A percentile compares a stretch with the other conserved stretches of the same genome.
Conservation (phyloP, 1,140 invertebrate genomes). For the Mactra quadrangularis region DNA sequence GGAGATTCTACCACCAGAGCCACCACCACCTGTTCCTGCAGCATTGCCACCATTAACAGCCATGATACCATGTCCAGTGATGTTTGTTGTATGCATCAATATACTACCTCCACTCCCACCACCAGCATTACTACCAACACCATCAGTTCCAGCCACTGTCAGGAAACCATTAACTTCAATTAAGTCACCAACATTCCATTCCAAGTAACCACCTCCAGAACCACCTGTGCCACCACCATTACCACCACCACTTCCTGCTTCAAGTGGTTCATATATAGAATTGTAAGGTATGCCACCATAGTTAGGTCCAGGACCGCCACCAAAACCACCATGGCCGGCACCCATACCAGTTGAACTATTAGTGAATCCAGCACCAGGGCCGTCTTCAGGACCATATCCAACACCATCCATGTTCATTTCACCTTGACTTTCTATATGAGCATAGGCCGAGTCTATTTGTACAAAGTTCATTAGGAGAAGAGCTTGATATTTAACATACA, state of each 20-base stretch:
- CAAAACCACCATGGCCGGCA: slow-evolving; percentile 76
- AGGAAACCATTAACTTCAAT: slow-evolving; percentile 75
- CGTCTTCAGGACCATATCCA: slow-evolving; percentile 65
- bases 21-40: slow-evolving; percentile 71
- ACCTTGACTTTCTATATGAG: slow-evolving; percentile 72
- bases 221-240: slow-evolving; percentile 72
- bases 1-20: slow-evolving; percentile 73
- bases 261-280: slow-evolving; percentile 69
- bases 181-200: slow-evolving; percentile 71
- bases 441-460: slow-evolving; percentile 69
- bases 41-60: slow-evolving; percentile 73
- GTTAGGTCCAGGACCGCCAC: slow-evolving; percentile 70
- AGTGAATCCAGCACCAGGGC: slow-evolving; percentile 69
- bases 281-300: slow-evolving; percentile 77
- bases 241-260: slow-evolving; percentile 75
- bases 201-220: slow-evolving; percentile 71
- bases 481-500: slow-evolving; percentile 74
- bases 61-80: slow-evolving; percentile 76
- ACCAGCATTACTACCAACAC: slow-evolving; percentile 65
- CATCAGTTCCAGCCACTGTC: slow-evolving; percentile 67
- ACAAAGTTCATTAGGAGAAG: slow-evolving; percentile 73
- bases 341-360: slow-evolving; percentile 64
- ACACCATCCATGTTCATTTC: slow-evolving; percentile 71
- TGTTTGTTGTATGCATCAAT: slow-evolving; percentile 72
- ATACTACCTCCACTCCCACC: slow-evolving; percentile 76